Conservation (phyloP, 2,797 vertebrate genomes). For the Nasua narica region DNA sequence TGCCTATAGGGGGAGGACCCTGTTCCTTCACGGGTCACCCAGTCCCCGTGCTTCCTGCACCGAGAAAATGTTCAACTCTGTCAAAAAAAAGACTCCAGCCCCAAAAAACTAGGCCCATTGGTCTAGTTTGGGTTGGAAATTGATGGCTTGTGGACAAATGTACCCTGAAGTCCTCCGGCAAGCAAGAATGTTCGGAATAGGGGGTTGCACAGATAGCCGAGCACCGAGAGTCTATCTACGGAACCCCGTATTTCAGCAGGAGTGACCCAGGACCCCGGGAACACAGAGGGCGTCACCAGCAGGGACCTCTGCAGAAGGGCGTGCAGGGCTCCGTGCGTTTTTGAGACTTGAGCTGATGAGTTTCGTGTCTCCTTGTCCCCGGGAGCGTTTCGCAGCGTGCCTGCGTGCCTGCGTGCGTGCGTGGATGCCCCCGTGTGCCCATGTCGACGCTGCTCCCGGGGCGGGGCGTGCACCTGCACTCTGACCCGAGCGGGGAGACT, state of each 20-base stretch:
- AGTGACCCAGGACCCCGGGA: fast-evolving
- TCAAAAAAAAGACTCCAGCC: neutral
- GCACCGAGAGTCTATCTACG: too few species aligned
- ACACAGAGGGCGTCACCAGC: fast-evolving
- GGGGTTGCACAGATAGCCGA: neutral
- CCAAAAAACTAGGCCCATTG: neutral
- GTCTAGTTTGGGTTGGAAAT: neutral
- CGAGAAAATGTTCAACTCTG: too few species aligned
- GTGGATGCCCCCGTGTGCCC: fast-evolving
- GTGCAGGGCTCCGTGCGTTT: fast-evolving
- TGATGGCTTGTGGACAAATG: neutral
- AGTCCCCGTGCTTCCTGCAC: fast-evolving
- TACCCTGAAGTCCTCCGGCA: neutral
- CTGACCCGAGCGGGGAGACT: neutral
- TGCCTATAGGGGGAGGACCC: fast-evolving
- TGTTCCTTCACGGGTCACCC: fast-evolving
- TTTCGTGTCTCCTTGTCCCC: fast-evolving
- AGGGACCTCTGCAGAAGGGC: neutral
- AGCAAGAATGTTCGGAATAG: neutral
- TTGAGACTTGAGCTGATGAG: fast-evolving
- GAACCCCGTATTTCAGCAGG: too few species aligned
- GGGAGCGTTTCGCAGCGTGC: fast-evolving
- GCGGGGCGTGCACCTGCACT: neutral
- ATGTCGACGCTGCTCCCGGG: fast-evolving
- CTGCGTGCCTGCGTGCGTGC: fast-evolving